Base-by-base conservation (phyloP, 2,797 vertebrate genomes). In the Streptopelia turtur region DNA sequence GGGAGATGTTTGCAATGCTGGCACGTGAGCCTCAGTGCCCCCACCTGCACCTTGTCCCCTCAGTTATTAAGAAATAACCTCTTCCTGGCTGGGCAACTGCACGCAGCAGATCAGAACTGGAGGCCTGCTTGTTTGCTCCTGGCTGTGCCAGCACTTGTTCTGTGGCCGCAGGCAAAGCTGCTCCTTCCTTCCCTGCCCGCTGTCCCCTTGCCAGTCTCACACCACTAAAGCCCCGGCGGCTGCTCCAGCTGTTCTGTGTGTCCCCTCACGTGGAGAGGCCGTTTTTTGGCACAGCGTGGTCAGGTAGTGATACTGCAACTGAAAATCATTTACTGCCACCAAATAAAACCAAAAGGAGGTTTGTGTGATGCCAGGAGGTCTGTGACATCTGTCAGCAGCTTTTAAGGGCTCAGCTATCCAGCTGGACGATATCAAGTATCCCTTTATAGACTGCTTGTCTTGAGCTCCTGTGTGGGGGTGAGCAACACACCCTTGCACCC, bases 61-160 rank as follows among this genome's bases (percentile, higher is more conserved):
- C 0, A 1, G 17, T 69, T 75, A 70, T 56, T 57, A 37, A 83
- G 77, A 61, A 52, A 43, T 91, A 81, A 86, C 47, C 65, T 60
- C 22, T 14, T 63, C 0, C 1, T 69, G 86, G n/a, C 83, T 71
- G 53, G 65, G 65, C 65, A 83, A 2, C 39, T 66, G 78, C 64
- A 89, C 68, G 69, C 52, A 87, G 74, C 45, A n/a, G 64, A 79
- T 90, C 81, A 82, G 12, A 94, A 60, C 64, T 85, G 0, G 1
- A 87, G 92, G 69, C 83, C 72, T 68, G 61, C 37, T 66, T 60
- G 89, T 83, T 53, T 72, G 24, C 92, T 92, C 49, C 33, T 77
- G 63, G 20, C 89, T 87, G 59, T 66, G 74, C 71, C 64, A 82
- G 78, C 53, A 77, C 87, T 39, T 94, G 82, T 37, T 78, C 31